Conservation (phyloP, 2,888 invertebrate species). For the Yponomeuta cagnagella region DNA sequence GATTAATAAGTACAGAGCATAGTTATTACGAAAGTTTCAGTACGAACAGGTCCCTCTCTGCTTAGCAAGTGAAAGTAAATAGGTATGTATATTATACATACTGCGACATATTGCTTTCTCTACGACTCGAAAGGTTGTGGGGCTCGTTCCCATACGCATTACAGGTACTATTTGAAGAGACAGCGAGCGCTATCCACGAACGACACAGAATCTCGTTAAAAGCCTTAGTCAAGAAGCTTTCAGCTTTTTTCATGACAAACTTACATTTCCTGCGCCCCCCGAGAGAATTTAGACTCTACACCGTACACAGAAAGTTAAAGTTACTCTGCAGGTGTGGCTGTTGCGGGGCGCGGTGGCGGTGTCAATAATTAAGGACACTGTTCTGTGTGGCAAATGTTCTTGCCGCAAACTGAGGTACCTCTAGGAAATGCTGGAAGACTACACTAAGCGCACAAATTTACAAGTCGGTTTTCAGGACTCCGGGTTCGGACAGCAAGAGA, state of each 20-base stretch:
- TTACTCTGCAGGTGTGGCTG: background rate
- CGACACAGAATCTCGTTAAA: background rate
- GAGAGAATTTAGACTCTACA: background rate
- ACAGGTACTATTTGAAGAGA: background rate
- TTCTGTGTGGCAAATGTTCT: constrained; percentile 31
- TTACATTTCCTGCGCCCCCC: background rate
- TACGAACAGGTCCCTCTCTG: too few relatives aligned
- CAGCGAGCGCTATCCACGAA: background rate
- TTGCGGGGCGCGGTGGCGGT: constrained; percentile 23
- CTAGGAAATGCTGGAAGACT: background rate
- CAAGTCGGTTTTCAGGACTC: too few relatives aligned
- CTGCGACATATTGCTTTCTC: too few relatives aligned
- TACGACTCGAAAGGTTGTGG: too few relatives aligned
- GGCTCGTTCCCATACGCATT: too few relatives aligned
- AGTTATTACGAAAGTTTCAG: too few relatives aligned
- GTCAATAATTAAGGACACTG: constrained; percentile 68
- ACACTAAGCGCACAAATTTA: too few relatives aligned
- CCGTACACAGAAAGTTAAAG: constrained; percentile 1
- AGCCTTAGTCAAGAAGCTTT: background rate
- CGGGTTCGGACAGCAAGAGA: too few relatives aligned
- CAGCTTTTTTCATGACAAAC: background rate
- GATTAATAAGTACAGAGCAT: too few relatives aligned
- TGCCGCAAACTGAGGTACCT: background rate
- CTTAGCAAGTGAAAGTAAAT: too few relatives aligned
- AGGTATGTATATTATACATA: too few relatives aligned